Conservation (phyloP, 30 jellyfish, hydroid and myxozoan genomes). For the Aurelia coerulea region DNA sequence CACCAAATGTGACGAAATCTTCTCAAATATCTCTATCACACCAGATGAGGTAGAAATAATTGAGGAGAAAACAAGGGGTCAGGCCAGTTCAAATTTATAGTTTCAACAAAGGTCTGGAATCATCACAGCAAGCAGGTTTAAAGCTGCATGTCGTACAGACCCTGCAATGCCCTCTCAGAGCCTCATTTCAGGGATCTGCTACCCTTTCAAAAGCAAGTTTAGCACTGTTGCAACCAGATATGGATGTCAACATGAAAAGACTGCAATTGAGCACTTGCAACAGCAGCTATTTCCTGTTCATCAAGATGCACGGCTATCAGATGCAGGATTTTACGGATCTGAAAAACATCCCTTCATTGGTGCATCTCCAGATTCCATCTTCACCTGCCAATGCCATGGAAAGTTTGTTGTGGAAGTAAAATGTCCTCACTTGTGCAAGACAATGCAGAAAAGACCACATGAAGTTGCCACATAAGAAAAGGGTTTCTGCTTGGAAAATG, state of each 20-base stretch:
- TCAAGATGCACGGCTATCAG: too few relatives aligned
- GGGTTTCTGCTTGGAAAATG: background rate
- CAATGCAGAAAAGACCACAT: background rate
- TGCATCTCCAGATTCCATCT: conserved; percentile 27
- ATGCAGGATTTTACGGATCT: background rate
- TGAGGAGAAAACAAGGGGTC: background rate
- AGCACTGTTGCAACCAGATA: background rate
- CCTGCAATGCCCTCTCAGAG: background rate
- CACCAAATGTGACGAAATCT: background rate
- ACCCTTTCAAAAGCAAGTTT: conserved; percentile 8
- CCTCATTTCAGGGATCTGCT: background rate
- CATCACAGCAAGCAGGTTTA: conserved; percentile 12
- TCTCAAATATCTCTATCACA: background rate
- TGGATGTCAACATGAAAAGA: conserved; percentile 13
- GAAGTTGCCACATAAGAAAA: background rate
- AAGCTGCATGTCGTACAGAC: conserved; percentile 4
- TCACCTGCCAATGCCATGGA: conserved; percentile 11
- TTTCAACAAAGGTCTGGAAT: background rate
- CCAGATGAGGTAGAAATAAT: background rate
- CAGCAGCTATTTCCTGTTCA: background rate
- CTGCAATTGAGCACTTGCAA: background rate
- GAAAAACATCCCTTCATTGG: conserved; percentile 1
- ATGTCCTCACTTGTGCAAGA: conserved; percentile 23
- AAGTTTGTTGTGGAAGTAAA: conserved; percentile 12
- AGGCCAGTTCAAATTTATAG: conserved; percentile 7